Conservation (phyloP, 2,888 invertebrate genomes). For the Hetaerina titia region DNA sequence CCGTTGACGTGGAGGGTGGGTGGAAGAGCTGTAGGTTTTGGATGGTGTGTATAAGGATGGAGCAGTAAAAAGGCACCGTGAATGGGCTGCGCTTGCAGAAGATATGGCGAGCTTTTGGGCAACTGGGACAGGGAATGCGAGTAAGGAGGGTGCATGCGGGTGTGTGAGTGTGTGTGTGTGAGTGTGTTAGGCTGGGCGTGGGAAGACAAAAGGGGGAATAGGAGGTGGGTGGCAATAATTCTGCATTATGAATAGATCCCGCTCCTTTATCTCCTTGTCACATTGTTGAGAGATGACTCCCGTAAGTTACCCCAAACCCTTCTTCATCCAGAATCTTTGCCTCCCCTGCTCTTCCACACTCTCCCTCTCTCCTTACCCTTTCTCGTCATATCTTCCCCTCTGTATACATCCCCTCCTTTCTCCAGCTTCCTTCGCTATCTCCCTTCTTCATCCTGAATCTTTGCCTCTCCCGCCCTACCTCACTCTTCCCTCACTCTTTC, state of each 20-base stretch:
- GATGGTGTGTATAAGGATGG: background rate
- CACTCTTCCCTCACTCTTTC: background rate
- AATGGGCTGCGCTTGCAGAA: background rate
- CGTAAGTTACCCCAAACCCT: constrained; percentile 50
- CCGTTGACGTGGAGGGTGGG: background rate
- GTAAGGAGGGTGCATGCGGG: background rate
- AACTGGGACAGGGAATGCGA: background rate
- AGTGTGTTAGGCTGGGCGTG: background rate
- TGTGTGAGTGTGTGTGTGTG: background rate
- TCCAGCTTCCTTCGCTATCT: background rate
- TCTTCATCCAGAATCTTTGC: constrained; percentile 27
- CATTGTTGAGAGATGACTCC: constrained; percentile 49
- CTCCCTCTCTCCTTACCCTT: background rate
- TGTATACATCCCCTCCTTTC: background rate
- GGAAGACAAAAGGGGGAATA: background rate
- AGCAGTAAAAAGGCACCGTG: background rate
- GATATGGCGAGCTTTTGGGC: background rate
- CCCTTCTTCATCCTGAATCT: background rate
- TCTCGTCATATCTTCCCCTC: background rate
- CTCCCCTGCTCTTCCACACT: background rate
- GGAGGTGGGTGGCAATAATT: constrained; percentile 31
- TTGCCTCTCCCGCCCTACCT: background rate
- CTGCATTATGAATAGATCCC: constrained; percentile 46
- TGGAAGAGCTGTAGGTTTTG: background rate
- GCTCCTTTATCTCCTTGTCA: constrained; percentile 59